These are phyloP conservation scores for Pogoniulus pusillus DNA, from an alignment of 2,797 vertebrate species.

Conservation along the genomic window DNA sequence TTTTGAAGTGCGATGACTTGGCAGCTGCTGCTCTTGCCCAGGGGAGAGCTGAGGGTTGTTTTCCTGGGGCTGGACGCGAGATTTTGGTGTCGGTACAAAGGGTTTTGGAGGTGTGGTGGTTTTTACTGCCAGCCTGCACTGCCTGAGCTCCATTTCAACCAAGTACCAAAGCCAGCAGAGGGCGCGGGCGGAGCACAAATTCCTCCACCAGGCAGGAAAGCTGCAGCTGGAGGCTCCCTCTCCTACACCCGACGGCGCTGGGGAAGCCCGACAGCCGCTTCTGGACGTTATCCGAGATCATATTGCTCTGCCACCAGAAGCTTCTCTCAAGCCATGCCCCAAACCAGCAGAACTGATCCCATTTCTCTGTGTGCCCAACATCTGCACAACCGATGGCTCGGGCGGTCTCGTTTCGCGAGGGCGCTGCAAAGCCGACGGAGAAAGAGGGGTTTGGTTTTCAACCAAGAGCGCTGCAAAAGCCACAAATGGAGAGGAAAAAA, in stretches of 20 bases:
- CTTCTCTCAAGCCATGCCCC: neutral
- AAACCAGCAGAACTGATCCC: neutral
- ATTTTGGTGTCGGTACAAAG: neutral
- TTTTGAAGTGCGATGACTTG: neutral
- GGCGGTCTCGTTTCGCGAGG: neutral
- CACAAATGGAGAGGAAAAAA: neutral
- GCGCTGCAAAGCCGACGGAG: neutral
- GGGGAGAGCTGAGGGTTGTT: accelerated
- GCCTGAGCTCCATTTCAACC: neutral
- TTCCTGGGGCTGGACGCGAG: neutral
- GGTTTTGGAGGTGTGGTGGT: neutral
- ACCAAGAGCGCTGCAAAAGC: neutral
- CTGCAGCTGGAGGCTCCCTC: neutral
- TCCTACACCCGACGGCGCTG: accelerated
- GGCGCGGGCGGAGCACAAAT: constrained; percentile 45
- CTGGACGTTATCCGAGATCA: neutral
- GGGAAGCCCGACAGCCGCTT: neutral
- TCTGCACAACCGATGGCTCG: neutral
- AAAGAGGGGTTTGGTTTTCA: neutral
- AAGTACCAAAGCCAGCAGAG: constrained; percentile 24
- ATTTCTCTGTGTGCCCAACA: neutral
- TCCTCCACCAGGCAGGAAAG: neutral
- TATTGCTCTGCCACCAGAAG: accelerated
- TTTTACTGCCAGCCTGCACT: neutral
- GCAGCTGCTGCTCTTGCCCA: accelerated